Evolutionary conservation across 2,113 vertebrate species (phyloP), one percentile per base, ranked within the genome.

Genomic region (Scomber japonicus): DNA sequence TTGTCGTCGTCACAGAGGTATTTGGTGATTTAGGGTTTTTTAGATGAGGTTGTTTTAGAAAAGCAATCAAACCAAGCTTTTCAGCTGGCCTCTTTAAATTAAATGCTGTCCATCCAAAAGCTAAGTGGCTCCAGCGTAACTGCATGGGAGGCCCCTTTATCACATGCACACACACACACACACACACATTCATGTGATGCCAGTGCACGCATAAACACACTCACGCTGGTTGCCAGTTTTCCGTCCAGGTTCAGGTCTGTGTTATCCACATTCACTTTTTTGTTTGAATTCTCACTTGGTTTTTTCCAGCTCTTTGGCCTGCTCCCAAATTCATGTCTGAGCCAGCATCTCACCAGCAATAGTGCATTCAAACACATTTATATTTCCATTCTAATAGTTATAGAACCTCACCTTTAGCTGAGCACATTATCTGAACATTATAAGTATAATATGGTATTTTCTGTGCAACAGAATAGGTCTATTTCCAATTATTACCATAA

Each of bases 51-150:
- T 88, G 76, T 83, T 90, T 78, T 44, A 84, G 84, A 89, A 82
- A 87, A 87, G 89, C 83, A 85, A 86, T 90, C 84, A 85, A 89
- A 88, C 31, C 19, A 3, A 77, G 70, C 86, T 89, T 88, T 89
- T 92, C 88, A 78, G 50, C 40, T 2, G 0, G 73, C 62, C 77
- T 82, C 57, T 60, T 60, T 81, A 83, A 83, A 82, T 80, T 46
- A 86, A 81, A 84, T 35, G 81, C 75, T 66, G 17, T 35, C 75
- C 73, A 69, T 82, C 80, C 74, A 82, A 88, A 88, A 87, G 82
- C 77, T 83, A 77, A 91, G 89, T 85, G 87, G 91, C 84, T 82
- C 80, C 84, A 82, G 78, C 4, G 15, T 35, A 67, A 48, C 75
- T 76, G 70, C 76, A 65, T 10, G 1, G 67, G 87, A 85, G 83